Conservation (phyloP, 2,797 vertebrate species). For the Parotocinclus haroldoi region DNA sequence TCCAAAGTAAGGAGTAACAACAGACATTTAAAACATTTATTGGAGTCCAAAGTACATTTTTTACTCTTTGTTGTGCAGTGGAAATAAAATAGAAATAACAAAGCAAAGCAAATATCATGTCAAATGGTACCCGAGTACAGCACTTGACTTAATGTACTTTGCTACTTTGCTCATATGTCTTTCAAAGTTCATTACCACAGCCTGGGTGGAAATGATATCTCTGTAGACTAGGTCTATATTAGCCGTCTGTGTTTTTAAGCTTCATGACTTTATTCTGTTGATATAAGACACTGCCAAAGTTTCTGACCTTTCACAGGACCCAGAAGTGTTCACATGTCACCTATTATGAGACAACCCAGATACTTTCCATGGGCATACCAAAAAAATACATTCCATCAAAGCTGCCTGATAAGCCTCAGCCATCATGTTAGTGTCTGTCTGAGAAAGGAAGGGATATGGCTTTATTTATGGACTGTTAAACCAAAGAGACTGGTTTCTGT, state of each 20-base stretch:
- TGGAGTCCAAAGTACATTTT: too few relatives aligned
- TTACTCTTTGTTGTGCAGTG: too few relatives aligned
- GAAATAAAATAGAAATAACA: too few relatives aligned
- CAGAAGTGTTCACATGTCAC: constrained; percentile 36
- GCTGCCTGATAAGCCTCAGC: constrained; percentile 22
- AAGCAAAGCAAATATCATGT: too few relatives aligned
- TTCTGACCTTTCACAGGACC: constrained; percentile 27
- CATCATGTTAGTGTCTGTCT: constrained; percentile 32
- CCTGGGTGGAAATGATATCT: too few relatives aligned
- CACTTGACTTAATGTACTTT: too few relatives aligned
- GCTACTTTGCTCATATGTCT: too few relatives aligned
- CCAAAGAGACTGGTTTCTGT: not conserved
- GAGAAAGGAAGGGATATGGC: constrained; percentile 34
- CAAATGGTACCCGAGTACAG: too few relatives aligned
- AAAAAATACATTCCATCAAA: constrained; percentile 34
- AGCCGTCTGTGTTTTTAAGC: not conserved
- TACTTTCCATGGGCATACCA: constrained; percentile 45
- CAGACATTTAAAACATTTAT: too few relatives aligned
- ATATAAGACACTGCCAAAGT: constrained; percentile 23
- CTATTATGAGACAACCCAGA: constrained; percentile 43
- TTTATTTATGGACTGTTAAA: constrained; percentile 20
- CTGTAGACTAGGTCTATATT: constrained; percentile 2
- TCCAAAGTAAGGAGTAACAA: too few relatives aligned
- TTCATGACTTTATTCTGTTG: constrained; percentile 1
- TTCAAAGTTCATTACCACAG: too few relatives aligned